Conservation (phyloP, 2,113 vertebrate genomes). For the Nesoenas mayeri region DNA sequence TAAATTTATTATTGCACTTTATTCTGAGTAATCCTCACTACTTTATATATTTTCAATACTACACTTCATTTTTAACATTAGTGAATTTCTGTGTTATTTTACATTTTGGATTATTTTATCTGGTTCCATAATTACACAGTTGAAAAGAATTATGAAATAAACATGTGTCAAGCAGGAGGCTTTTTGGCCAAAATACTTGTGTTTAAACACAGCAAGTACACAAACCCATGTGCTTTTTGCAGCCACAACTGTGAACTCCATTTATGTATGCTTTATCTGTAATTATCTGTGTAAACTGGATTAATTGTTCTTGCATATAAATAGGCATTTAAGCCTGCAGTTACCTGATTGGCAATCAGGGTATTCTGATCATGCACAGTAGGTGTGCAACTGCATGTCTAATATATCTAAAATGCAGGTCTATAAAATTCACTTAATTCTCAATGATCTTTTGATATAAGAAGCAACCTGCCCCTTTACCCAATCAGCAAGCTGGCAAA, state of each 20-base stretch:
- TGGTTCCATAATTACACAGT: not conserved
- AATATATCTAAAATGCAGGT: not conserved
- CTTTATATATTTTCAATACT: not conserved
- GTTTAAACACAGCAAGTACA: not conserved
- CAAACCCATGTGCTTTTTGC: not conserved
- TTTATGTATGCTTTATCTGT: not conserved
- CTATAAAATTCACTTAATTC: not conserved
- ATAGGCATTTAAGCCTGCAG: not conserved
- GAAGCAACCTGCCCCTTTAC: not conserved
- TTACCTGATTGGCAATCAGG: not conserved
- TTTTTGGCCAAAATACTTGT: not conserved
- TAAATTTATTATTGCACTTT: not conserved
- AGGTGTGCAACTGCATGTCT: not conserved
- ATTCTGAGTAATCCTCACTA: not conserved
- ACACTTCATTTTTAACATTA: not conserved
- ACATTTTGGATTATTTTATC: not conserved
- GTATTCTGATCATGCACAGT: not conserved
- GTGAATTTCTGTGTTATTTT: not conserved
- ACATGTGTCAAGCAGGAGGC: not conserved
- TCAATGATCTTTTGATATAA: not conserved
- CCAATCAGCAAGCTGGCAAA: not conserved
- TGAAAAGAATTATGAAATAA: not conserved
- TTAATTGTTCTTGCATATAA: slow-evolving; percentile 12
- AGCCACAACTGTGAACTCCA: not conserved
- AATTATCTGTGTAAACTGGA: not conserved